Evolutionary conservation across 2,888 invertebrate genomes (phyloP).

Genomic region (Drosophila meridionalis): DNA sequence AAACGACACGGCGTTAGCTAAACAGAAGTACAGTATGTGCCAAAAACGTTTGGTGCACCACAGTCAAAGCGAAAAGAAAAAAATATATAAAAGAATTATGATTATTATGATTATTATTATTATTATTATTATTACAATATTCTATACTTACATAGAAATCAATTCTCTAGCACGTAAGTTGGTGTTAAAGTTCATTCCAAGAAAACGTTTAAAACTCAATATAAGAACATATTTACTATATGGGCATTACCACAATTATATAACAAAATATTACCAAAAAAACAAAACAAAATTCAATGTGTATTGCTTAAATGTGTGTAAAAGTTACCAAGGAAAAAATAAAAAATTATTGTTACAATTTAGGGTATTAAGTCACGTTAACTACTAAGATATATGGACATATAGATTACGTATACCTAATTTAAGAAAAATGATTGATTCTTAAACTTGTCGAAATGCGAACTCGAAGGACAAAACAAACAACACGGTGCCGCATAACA

Average conservation of each 20-base stretch:
- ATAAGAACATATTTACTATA: slow-evolving; percentile 43
- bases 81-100: slow-evolving; percentile 12
- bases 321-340: slow-evolving; percentile 46
- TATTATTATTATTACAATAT: slow-evolving; percentile 1
- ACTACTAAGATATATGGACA: slow-evolving; percentile 74
- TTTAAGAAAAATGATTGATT: slow-evolving; percentile 71
- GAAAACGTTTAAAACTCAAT: slow-evolving; percentile 59
- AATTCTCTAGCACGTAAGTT: slow-evolving; percentile 68
- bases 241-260: slow-evolving; percentile 55
- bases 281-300: slow-evolving; percentile 1
- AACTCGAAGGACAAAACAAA: slow-evolving; percentile 56
- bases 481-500: slow-evolving; percentile 67
- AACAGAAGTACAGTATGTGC: slow-evolving; percentile 61
- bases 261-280: slow-evolving; percentile 54
- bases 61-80: slow-evolving; percentile 20
- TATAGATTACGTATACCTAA: slow-evolving; percentile 57
- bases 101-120: not conserved
- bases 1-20: slow-evolving; percentile 30
- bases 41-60: slow-evolving; percentile 55
- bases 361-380: slow-evolving; percentile 70
- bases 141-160: slow-evolving; percentile 42
- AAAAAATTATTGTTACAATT: slow-evolving; percentile 72
- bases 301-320: slow-evolving; percentile 74
- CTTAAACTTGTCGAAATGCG: slow-evolving; percentile 80
- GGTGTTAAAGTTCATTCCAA: slow-evolving; percentile 74